Percentiles rank a stretch among this genome's conserved stretches.
phyloP scores from a whole-genome alignment of 2,113 vertebrate species.

The Gymnobelideus leadbeateri region DNA sequence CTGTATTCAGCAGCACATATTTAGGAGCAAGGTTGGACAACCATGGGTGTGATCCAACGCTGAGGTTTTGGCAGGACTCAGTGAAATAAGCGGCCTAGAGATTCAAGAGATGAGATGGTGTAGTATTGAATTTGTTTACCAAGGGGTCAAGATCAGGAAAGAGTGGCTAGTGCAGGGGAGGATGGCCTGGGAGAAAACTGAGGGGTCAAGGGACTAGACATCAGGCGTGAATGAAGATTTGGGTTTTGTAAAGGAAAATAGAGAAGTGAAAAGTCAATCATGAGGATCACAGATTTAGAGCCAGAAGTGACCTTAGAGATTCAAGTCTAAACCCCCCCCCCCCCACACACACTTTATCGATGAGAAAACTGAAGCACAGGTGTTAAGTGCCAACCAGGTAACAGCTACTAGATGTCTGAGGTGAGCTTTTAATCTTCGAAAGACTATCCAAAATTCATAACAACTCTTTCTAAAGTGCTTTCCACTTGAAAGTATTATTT shows the following conservation, averaged over 20 bases:
- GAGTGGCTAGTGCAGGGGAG: background rate
- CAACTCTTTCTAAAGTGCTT: background rate
- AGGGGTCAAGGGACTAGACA: background rate
- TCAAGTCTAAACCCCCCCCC: too few relatives aligned
- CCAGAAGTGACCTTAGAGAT: background rate
- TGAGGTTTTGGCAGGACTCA: background rate
- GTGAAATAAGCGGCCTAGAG: background rate
- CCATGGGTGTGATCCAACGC: background rate
- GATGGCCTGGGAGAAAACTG: background rate
- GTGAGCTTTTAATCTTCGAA: background rate
- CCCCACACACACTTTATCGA: too few relatives aligned
- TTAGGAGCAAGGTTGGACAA: background rate
- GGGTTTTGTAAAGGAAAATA: background rate
- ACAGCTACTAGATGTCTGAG: background rate
- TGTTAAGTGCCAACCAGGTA: background rate
- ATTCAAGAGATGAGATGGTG: background rate
- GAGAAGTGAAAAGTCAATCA: background rate
- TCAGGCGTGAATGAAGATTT: background rate
- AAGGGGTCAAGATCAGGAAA: background rate
- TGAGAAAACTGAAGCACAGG: too few relatives aligned
- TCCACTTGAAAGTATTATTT: background rate
- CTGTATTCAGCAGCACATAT: background rate
- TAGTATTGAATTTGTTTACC: background rate
- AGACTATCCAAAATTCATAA: background rate
- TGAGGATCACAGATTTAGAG: background rate